Evolutionary conservation across 2,888 invertebrate species (phyloP).

Genomic region (Acheta domesticus): DNA sequence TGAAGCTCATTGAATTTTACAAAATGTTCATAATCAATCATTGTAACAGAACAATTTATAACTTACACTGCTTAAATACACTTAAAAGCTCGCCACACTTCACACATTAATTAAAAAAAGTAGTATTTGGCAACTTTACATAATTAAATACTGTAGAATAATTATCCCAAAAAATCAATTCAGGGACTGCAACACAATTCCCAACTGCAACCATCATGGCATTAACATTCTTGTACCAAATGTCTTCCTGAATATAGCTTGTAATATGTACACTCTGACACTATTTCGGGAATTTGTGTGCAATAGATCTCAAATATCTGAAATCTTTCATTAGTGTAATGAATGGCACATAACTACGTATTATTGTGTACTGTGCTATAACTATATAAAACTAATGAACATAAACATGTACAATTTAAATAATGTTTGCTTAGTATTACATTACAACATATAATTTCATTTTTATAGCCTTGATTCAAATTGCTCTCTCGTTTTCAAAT

Average conservation of each 20-base stretch:
- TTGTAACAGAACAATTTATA: too few relatives aligned
- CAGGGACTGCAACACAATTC: background rate
- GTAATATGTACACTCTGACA: too few relatives aligned
- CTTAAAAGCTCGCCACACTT: background rate
- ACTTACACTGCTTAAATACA: too few relatives aligned
- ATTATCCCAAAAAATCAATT: background rate
- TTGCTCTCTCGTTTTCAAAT: background rate
- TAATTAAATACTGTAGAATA: background rate
- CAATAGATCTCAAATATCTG: background rate
- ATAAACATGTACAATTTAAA: background rate
- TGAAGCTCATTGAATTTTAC: too few relatives aligned
- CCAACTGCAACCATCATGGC: background rate
- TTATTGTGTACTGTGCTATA: background rate
- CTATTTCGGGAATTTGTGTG: background rate
- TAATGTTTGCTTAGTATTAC: background rate
- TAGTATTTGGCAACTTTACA: slow-evolving; percentile 1
- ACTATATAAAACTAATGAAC: background rate
- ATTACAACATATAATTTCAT: background rate
- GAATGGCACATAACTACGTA: slow-evolving; percentile 9
- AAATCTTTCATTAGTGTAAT: background rate
- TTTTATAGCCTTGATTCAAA: background rate
- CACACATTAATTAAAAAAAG: background rate
- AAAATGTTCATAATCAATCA: too few relatives aligned
- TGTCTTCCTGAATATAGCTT: too few relatives aligned
- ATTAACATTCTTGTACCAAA: too few relatives aligned